Evolutionary conservation across 92 coral and sea anemone species (phyloP).

Genomic region (Ricordea florida): DNA sequence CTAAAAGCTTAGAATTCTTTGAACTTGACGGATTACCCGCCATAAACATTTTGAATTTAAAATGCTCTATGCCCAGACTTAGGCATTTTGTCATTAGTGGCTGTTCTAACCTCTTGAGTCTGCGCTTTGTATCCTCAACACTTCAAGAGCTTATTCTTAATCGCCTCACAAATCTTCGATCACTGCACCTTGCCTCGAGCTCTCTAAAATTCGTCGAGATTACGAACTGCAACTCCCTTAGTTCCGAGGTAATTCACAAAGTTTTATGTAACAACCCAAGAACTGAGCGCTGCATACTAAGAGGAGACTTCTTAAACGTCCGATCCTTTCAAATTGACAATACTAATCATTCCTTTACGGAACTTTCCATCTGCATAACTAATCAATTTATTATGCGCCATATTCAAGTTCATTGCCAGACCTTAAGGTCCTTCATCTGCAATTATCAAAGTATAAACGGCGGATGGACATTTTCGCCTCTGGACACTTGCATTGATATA

Average conservation of each 20-base stretch:
- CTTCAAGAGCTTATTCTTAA: background rate
- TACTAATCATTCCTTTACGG: background rate
- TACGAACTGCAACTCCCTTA: slow-evolving; percentile 6
- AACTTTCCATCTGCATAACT: slow-evolving; percentile 12
- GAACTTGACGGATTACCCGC: slow-evolving; percentile 21
- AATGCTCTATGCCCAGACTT: slow-evolving; percentile 24
- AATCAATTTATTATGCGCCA: background rate
- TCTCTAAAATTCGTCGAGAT: slow-evolving; percentile 8
- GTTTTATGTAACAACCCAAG: background rate
- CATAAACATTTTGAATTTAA: slow-evolving; percentile 1
- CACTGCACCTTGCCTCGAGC: slow-evolving; percentile 10
- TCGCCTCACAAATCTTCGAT: slow-evolving; percentile 7
- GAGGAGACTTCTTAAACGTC: slow-evolving; percentile 1
- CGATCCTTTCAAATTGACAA: slow-evolving; percentile 6
- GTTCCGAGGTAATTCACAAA: background rate
- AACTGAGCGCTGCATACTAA: slow-evolving; percentile 1
- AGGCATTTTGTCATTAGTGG: background rate
- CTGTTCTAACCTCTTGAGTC: slow-evolving; percentile 12
- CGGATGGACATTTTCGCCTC: background rate
- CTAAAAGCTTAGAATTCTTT: slow-evolving; percentile 20
- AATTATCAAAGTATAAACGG: background rate
- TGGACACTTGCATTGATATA: slow-evolving; percentile 5
- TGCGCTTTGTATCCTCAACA: slow-evolving; percentile 1
- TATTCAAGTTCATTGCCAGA: slow-evolving; percentile 24
- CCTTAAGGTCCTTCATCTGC: slow-evolving; percentile 6